Percentiles rank a stretch among this genome's conserved stretches.
Evolutionary conservation across 2,888 invertebrate species (phyloP).

Genomic region (Parasteatoda lunata): DNA sequence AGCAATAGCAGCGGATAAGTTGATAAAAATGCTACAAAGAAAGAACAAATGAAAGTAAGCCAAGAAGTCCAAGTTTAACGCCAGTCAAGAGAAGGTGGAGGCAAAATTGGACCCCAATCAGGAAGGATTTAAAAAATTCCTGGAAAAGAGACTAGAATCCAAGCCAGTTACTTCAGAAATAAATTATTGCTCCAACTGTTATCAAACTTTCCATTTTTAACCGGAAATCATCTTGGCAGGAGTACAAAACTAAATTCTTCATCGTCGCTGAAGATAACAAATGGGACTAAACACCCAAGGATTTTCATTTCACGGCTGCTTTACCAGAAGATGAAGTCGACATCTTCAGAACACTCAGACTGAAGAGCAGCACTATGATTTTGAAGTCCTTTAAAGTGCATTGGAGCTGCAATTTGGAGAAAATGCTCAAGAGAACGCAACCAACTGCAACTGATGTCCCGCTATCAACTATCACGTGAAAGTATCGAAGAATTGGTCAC

Average conservation of each 20-base stretch:
- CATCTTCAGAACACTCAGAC: background rate
- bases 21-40: too few species aligned
- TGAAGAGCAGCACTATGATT: background rate
- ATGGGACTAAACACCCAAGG: background rate
- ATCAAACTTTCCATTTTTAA: background rate
- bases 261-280: background rate
- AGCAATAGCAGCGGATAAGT: too few species aligned
- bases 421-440: background rate
- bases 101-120: too few species aligned
- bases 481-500: background rate
- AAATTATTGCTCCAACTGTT: background rate
- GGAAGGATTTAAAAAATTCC: too few species aligned
- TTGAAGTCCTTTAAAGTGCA: background rate
- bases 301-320: background rate
- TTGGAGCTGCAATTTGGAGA: background rate
- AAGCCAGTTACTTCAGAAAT: too few species aligned
- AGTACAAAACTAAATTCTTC: background rate
- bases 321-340: background rate
- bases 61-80: too few species aligned
- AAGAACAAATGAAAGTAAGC: too few species aligned
- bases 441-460: background rate
- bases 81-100: too few species aligned
- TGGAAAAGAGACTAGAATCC: too few species aligned
- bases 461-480: background rate
- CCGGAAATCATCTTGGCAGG: background rate